Percentiles rank a stretch among this genome's conserved stretches.
phyloP scores from a whole-genome alignment of 2,888 invertebrate genomes.

The Lasioglossum morio region DNA sequence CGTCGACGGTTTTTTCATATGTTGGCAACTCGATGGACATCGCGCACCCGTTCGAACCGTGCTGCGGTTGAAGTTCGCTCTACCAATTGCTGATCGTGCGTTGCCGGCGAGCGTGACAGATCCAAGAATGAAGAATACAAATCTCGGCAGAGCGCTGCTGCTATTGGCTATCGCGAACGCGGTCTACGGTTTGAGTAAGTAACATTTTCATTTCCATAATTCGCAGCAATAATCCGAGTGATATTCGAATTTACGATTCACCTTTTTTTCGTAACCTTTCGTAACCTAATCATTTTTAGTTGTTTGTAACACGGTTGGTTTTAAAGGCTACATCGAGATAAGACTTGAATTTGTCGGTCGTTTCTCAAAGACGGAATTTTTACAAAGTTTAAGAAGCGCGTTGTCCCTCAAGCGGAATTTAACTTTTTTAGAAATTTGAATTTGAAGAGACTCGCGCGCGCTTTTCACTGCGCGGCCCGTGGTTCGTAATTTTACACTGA shows the following conservation, averaged over 20 bases:
- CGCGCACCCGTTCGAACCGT: slow-evolving; percentile 22
- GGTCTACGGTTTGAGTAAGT: slow-evolving; percentile 67
- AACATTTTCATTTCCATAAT: background rate
- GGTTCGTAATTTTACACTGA: background rate
- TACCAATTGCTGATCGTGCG: background rate
- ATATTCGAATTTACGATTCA: no score
- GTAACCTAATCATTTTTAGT: no score
- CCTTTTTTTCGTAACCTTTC: no score
- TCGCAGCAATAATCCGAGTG: no score
- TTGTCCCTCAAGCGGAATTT: background rate
- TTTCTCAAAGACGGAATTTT: background rate
- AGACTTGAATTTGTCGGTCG: no score
- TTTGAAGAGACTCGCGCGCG: background rate
- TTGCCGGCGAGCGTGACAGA: slow-evolving; percentile 29
- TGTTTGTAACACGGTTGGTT: no score
- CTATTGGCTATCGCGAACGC: slow-evolving; percentile 46
- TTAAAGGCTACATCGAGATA: no score
- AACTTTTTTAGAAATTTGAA: background rate
- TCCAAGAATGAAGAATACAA: slow-evolving; percentile 45
- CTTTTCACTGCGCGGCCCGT: background rate
- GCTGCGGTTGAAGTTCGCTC: slow-evolving; percentile 23
- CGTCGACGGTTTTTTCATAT: background rate
- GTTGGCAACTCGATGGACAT: slow-evolving; percentile 17
- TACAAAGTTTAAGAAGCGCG: background rate
- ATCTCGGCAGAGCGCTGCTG: slow-evolving; percentile 40